Evolutionary conservation across 2,113 vertebrate genomes (phyloP).

Genomic region (Dascyllus trimaculatus): DNA sequence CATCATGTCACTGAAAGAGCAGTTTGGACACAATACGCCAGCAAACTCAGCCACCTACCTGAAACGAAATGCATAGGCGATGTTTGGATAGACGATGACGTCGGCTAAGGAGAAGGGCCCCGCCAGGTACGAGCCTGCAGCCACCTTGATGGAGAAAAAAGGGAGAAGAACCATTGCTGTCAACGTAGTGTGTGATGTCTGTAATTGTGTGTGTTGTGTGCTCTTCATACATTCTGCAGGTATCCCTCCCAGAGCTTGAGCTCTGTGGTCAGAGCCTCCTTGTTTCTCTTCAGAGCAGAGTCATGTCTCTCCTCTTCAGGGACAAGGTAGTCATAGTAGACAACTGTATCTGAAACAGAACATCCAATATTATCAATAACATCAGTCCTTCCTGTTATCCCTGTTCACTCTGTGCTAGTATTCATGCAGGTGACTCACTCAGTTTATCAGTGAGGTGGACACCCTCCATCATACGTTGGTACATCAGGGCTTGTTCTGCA

Average conservation of each 20-base stretch:
- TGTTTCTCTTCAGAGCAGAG: constrained; percentile 70
- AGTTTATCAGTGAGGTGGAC: constrained; percentile 70
- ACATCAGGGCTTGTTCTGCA: constrained; percentile 69
- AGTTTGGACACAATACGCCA: background rate
- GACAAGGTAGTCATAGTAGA: constrained; percentile 47
- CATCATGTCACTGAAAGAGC: background rate
- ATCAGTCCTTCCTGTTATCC: too few relatives aligned
- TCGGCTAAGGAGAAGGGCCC: constrained; percentile 58
- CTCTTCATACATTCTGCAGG: constrained; percentile 61
- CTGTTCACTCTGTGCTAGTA: background rate
- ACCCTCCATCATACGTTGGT: constrained; percentile 78
- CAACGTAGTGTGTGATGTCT: background rate
- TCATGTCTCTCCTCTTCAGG: constrained; percentile 76
- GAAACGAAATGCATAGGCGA: constrained; percentile 49
- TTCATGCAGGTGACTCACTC: constrained; percentile 52
- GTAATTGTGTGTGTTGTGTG: background rate
- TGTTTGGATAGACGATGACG: constrained; percentile 44
- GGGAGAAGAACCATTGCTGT: background rate
- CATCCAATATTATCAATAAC: background rate
- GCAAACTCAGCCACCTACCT: constrained; percentile 16
- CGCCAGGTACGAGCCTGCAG: constrained; percentile 52
- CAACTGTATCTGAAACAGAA: constrained; percentile 49
- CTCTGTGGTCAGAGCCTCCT: constrained; percentile 63
- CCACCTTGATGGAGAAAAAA: constrained; percentile 36
- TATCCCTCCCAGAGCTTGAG: constrained; percentile 79